These are phyloP conservation scores for Liasis olivaceus DNA, from an alignment of 2,797 vertebrate species.

Conservation along the genomic window DNA sequence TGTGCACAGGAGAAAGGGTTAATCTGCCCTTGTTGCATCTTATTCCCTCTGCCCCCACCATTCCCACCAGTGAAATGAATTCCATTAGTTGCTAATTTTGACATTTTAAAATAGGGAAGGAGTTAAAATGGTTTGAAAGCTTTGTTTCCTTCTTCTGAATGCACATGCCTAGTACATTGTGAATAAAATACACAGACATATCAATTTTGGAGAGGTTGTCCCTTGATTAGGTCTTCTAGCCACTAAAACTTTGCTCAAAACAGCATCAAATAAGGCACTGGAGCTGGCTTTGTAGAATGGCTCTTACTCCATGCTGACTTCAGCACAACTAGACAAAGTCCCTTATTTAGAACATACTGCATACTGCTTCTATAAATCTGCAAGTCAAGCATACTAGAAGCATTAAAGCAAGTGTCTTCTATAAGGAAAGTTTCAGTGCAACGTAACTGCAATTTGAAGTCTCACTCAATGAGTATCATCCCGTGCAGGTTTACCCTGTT, in stretches of 20 bases:
- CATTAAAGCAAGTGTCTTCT: neutral
- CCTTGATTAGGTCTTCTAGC: neutral
- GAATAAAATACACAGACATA: neutral
- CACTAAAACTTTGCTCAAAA: neutral
- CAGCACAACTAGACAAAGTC: conserved; percentile 6
- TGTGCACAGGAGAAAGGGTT: neutral
- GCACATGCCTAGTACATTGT: neutral
- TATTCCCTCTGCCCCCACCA: neutral
- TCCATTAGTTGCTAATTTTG: neutral
- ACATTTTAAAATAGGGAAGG: neutral
- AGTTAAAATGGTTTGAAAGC: neutral
- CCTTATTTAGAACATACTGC: conserved; percentile 17
- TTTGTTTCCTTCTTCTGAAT: neutral
- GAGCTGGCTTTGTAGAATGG: neutral
- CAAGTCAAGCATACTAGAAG: conserved; percentile 40
- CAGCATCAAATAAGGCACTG: neutral
- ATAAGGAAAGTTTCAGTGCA: neutral
- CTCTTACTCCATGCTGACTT: neutral
- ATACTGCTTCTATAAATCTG: neutral
- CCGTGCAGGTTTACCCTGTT: neutral
- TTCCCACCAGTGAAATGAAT: neutral
- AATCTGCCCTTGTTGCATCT: neutral
- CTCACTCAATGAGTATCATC: neutral
- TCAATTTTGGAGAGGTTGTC: neutral
- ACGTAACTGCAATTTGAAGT: neutral